These are phyloP conservation scores for Dromius quadrimaculatus DNA, from an alignment of 2,888 invertebrate genomes.

Conservation along the genomic window DNA sequence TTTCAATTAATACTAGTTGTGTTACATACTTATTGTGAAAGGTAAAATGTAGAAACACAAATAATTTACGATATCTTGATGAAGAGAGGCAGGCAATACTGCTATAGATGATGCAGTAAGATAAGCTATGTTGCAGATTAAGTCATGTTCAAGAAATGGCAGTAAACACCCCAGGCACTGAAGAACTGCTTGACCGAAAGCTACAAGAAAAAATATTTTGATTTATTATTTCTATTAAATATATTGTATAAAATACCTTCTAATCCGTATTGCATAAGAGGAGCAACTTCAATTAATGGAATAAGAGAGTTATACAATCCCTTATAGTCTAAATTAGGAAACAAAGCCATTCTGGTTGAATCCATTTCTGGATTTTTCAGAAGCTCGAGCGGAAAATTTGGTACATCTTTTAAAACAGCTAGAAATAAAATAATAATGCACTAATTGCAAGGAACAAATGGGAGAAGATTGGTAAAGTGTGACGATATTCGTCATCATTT, in stretches of 20 bases:
- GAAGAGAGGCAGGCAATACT: slow-evolving; percentile 88
- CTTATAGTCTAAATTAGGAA: slow-evolving; percentile 97
- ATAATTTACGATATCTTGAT: slow-evolving; percentile 94
- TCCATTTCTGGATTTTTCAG: slow-evolving; percentile 90
- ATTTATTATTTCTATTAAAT: background rate
- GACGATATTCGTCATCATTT: no score
- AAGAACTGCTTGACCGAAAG: slow-evolving; percentile 92
- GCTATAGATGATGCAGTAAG: slow-evolving; percentile 94
- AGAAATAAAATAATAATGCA: slow-evolving; percentile 53
- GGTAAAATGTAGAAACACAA: slow-evolving; percentile 96
- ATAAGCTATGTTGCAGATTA: slow-evolving; percentile 95
- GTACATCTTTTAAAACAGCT: slow-evolving; percentile 98
- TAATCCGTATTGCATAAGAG: slow-evolving; percentile 89
- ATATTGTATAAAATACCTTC: slow-evolving; percentile 72
- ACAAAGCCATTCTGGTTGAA: slow-evolving; percentile 86
- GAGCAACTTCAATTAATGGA: slow-evolving; percentile 93
- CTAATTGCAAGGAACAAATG: background rate
- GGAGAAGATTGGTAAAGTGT: no score
- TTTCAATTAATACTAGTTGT: no score
- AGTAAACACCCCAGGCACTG: slow-evolving; percentile 95
- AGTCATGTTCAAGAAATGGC: slow-evolving; percentile 95
- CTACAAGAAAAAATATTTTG: slow-evolving; percentile 69
- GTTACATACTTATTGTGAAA: slow-evolving; percentile 88
- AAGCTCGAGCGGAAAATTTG: slow-evolving; percentile 91
- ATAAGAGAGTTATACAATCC: slow-evolving; percentile 93